Evolutionary conservation across 2,888 invertebrate genomes (phyloP).

Genomic region (Caenorhabditis drosophilae): DNA sequence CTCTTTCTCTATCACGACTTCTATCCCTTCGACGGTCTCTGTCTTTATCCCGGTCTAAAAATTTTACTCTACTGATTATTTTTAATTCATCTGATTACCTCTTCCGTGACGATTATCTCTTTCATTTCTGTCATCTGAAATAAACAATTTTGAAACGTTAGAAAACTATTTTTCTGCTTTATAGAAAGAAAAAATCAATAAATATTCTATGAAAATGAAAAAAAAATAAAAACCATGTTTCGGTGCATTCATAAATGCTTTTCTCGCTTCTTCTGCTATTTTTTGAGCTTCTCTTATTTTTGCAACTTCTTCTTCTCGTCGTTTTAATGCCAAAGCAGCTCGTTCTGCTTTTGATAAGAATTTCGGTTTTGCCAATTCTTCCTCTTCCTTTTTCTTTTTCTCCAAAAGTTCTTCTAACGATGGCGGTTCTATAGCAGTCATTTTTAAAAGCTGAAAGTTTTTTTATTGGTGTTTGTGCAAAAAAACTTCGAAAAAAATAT

Average conservation of each 20-base stretch:
- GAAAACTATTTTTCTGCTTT: too few relatives aligned
- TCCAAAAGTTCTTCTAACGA: constrained; percentile 93
- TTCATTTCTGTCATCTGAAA: too few relatives aligned
- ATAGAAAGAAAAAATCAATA: too few relatives aligned
- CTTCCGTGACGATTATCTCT: too few relatives aligned
- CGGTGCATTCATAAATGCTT: constrained; percentile 72
- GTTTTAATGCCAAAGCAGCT: constrained; percentile 84
- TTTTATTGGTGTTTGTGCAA: too few relatives aligned
- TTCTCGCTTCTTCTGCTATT: constrained; percentile 75
- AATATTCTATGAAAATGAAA: too few relatives aligned
- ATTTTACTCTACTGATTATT: too few relatives aligned
- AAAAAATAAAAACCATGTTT: constrained; percentile 14
- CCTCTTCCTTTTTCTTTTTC: constrained; percentile 94
- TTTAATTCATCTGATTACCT: too few relatives aligned
- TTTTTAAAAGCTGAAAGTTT: too few relatives aligned
- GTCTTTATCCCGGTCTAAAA: not conserved
- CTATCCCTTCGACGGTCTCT: not conserved
- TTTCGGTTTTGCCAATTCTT: constrained; percentile 90
- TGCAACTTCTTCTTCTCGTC: constrained; percentile 84
- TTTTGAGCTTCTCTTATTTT: constrained; percentile 79
- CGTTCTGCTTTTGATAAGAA: constrained; percentile 95
- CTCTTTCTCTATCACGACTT: constrained; percentile 30
- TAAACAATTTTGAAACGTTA: too few relatives aligned
- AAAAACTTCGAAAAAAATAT: not conserved
- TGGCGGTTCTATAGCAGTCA: constrained; percentile 78